Base-by-base conservation (phyloP, 2,797 vertebrate genomes). In the Rhinichthys osculus region DNA sequence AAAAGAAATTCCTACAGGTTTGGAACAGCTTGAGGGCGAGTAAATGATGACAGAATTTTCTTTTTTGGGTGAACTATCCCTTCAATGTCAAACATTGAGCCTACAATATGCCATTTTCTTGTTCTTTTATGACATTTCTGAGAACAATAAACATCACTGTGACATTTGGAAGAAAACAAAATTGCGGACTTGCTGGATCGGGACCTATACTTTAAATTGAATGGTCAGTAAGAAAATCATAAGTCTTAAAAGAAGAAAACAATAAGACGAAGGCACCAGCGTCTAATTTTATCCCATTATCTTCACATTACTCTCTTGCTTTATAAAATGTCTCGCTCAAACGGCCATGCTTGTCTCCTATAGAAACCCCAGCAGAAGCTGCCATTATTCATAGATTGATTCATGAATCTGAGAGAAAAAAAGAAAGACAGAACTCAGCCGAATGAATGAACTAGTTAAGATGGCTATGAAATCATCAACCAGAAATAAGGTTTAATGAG, bases 231-330 rank as follows among this genome's bases (percentile, higher is more conserved):
- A 17, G 38, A 62, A 78, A 57, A 77, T 38, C 47, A 27, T 77
- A 11, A 16, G 10, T 85, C 84, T 86, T 81, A 50, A 80, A 82
- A 50, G 85, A 84, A 89, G 73, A 86, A 71, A 77, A 77, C 86
- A 86, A 86, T 70, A 81, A 70, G 30, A 57, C 23, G 6, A 14
- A 42, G 62, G 71, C 73, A 84, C 73, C 84, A 79, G 85, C 59
- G 66, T 89, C 87, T 83, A 66, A 81, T 85, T 72, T 21, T 13
- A 83, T 77, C 70, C 78, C n/a, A 42, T 88, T 78, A 71, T 62
- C 38, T 47, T 67, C 82, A 72, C 70, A 85, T 86, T 82, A 71
- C 69, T 85, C 69, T 85, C 82, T 77, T 85, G 86, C 82, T 82
- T 88, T 83, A 87, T 57, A 71, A 40, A 81, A 78, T 82, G 44